phyloP scores from a whole-genome alignment of 2,113 vertebrate species.

The Bubo bubo region DNA sequence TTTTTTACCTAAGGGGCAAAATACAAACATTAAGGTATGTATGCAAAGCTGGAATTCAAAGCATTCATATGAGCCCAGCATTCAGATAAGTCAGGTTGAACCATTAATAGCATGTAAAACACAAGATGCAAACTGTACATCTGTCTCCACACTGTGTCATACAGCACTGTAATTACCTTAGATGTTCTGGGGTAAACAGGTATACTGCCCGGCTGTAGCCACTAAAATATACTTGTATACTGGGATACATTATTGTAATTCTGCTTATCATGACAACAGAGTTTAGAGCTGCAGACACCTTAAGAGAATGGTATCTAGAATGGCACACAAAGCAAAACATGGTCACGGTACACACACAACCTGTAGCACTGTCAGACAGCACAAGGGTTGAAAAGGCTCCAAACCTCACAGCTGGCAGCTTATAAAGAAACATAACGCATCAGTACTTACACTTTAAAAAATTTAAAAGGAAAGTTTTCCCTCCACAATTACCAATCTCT shows the following conservation, averaged over 20 bases:
- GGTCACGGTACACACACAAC: not conserved
- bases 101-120: not conserved
- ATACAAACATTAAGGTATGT: fast-evolving
- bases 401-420: no score
- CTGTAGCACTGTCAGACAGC: not conserved
- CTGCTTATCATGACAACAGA: fast-evolving
- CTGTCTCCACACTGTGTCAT: fast-evolving
- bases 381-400: not conserved
- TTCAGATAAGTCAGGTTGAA: fast-evolving
- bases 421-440: fast-evolving
- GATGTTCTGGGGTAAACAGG: fast-evolving
- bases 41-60: not conserved
- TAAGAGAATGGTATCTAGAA: no score
- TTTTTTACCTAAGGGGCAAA: not conserved
- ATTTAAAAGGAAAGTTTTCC: fast-evolving
- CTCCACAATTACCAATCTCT: fast-evolving
- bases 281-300: fast-evolving
- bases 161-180: no score
- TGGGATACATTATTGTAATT: fast-evolving
- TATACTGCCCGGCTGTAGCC: fast-evolving
- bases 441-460: fast-evolving
- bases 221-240: fast-evolving
- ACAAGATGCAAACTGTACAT: fast-evolving
- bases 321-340: fast-evolving
- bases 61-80: fast-evolving